Percentiles rank a stretch among this genome's conserved stretches.
phyloP scores from a whole-genome alignment of 2,113 vertebrate genomes.

The Cercopithecus mona region DNA sequence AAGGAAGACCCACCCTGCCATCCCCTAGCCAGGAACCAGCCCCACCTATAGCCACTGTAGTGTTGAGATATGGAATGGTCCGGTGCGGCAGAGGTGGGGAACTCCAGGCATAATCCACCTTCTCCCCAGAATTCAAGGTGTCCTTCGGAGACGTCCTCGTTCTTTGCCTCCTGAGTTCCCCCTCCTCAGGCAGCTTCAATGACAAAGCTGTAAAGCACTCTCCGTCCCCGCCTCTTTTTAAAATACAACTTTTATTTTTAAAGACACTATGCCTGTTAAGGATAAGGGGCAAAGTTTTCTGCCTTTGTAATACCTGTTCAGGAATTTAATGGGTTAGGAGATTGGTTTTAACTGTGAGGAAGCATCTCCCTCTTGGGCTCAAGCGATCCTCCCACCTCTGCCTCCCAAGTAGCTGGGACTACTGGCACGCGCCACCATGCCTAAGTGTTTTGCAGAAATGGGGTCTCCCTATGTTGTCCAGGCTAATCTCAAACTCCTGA shows the following conservation, averaged over 20 bases:
- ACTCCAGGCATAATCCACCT: neutral
- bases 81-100: neutral
- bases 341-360: constrained; percentile 86
- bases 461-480: no score
- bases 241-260: constrained; percentile 88
- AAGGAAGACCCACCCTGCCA: neutral
- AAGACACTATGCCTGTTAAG: constrained; percentile 89
- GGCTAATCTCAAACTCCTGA: no score
- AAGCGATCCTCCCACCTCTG: no score
- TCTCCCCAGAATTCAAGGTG: neutral
- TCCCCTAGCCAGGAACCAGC: neutral
- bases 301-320: constrained; percentile 86
- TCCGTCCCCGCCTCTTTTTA: neutral
- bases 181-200: neutral
- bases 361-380: constrained; percentile 77
- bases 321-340: constrained; percentile 87
- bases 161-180: neutral
- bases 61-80: neutral
- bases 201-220: neutral
- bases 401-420: no score
- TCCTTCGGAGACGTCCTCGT: neutral
- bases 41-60: neutral
- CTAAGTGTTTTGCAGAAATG: no score
- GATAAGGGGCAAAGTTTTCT: constrained; percentile 83
- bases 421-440: no score